Evolutionary conservation across 2,797 vertebrate species (phyloP), one percentile per base, ranked within the genome.

Genomic region (Xenops minutus): DNA sequence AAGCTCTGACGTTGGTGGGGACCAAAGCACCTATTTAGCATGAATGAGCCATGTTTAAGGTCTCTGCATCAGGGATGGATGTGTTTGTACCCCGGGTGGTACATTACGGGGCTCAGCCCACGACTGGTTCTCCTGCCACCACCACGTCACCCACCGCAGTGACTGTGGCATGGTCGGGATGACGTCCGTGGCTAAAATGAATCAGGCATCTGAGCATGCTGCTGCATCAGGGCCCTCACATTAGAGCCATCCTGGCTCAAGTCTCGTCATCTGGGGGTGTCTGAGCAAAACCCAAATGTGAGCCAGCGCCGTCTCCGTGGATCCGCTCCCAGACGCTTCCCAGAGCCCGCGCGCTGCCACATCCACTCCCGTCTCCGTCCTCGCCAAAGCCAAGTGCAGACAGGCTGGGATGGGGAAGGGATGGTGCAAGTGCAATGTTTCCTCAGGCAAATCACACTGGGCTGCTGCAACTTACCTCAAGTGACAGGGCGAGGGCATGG

Each of bases 341-440:
- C 59, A 24, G 56, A 32, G 69, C 44, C 77, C 14, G 0, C 2
- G 64, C 2, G 51, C 79, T 52, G 72, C 84, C 54, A 46, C 49
- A 34, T 46, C 55, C 2, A 0, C 81, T 77, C 74, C 83, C 7
- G 0, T 49, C 78, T 17, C 54, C 0, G 0, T 32, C 82, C 69
- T 36, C 5, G 1, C 44, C 17, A 46, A 23, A 56, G 59, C 77
- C 69, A 7, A 2, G 17, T 2, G 0, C 29, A 4, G 73, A 34
- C 14, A 21, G 66, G 71, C 71, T 39, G 75, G 32, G 30, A 2
- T 0, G 41, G n/a, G 41, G 39, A 52, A 32, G 26, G 52, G 26
- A 12, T 0, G 6, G 10, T 6, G 41, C 20, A 8, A 67, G 27
- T 0, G 36, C 39, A 30, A 1, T 2, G 0, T 39, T 29, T 48